These are phyloP conservation scores for Halcyon chelicuti DNA, from an alignment of 2,797 vertebrate species.

Conservation along the genomic window DNA sequence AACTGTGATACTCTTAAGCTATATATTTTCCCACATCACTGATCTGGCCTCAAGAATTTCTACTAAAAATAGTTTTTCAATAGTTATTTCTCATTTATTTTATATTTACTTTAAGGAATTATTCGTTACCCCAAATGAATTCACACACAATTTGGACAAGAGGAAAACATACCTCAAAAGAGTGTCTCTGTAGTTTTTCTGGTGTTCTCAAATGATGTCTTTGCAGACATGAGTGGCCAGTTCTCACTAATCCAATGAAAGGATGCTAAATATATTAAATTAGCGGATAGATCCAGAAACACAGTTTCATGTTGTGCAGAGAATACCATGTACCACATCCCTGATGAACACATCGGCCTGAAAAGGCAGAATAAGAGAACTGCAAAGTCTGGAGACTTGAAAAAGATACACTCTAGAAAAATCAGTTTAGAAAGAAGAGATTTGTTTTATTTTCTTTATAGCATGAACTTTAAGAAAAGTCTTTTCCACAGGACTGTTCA, in stretches of 20 bases:
- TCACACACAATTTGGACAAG: neutral
- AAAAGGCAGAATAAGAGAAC: neutral
- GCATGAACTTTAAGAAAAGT: neutral
- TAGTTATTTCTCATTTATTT: neutral
- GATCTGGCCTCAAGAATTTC: neutral
- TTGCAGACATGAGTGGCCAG: neutral
- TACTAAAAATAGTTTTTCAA: neutral
- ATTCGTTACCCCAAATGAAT: neutral
- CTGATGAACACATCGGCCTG: neutral
- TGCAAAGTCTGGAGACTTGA: neutral
- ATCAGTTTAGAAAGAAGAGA: neutral
- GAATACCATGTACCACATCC: neutral
- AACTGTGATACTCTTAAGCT: neutral
- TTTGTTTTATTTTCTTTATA: neutral
- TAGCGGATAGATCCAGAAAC: neutral
- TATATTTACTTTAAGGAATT: neutral
- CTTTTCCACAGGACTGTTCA: neutral
- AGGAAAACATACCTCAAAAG: neutral
- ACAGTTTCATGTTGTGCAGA: neutral
- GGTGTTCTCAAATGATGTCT: neutral
- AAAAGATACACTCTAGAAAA: neutral
- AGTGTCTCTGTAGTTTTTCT: neutral
- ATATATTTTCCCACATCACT: neutral
- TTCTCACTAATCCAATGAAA: neutral
- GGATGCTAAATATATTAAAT: neutral